phyloP scores from a whole-genome alignment of 2,888 invertebrate genomes.

The Brenthis daphne region DNA sequence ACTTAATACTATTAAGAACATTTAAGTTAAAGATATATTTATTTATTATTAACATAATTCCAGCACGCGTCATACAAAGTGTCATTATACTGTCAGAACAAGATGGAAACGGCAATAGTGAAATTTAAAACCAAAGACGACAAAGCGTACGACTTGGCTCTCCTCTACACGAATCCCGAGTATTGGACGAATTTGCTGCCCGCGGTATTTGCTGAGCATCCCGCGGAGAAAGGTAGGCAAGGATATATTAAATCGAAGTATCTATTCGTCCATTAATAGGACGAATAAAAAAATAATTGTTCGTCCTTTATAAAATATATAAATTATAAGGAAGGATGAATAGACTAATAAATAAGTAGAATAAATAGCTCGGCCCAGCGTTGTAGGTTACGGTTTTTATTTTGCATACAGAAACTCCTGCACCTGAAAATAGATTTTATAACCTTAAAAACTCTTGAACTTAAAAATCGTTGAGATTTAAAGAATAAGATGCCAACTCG shows the following conservation, averaged over 20 bases:
- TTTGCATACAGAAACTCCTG: no score
- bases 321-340: no score
- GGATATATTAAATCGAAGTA: neutral
- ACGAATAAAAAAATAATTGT: neutral
- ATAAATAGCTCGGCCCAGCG: no score
- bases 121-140: constrained; percentile 72
- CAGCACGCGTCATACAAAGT: constrained; percentile 65
- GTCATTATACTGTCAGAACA: constrained; percentile 66
- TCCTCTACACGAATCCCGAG: constrained; percentile 67
- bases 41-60: neutral
- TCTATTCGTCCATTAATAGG: neutral
- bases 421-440: no score
- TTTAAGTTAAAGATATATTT: no score
- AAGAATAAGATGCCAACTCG: no score
- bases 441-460: no score
- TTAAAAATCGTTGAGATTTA: no score
- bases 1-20: no score
- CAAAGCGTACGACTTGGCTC: constrained; percentile 73
- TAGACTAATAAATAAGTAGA: no score
- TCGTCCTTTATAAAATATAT: no score
- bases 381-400: no score
- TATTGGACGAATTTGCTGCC: constrained; percentile 58
- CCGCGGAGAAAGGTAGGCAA: constrained; percentile 62
- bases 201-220: constrained; percentile 57
- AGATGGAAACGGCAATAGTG: constrained; percentile 69